Base-by-base conservation (phyloP, 1,140 invertebrate species). In the Zaprionus nigranus region DNA sequence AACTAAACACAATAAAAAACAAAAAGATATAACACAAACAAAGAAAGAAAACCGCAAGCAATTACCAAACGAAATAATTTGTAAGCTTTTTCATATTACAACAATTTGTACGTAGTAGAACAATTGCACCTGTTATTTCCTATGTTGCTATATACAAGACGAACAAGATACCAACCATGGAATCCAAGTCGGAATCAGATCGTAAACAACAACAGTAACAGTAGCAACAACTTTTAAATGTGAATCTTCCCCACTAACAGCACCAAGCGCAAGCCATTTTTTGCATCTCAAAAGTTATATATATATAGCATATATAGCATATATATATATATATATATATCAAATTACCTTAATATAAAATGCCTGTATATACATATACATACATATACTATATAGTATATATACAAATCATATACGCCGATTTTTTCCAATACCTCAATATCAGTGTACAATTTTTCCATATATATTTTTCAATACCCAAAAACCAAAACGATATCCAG, bases 391-490 rank as follows among this genome's bases (percentile, higher is more conserved):
- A 59, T 28, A 61, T 63, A 78, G 40, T 72, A 85, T 63, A 67
- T 62, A 63, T 68, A 66, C 63, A 79, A 67, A 68, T 80, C 64
- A 82, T 86, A 88, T 87, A 90, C 78, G 85, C 85, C 86, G 85
- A 90, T 90, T 90, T 90, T 90, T 90, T 90, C 86, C 85, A 90
- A 90, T 90, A 90, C 85, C 85, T 90, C 85, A 90, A 90, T 90
- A 90, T 90, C 85, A 90, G 85, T 90, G 85, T 90, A 90, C 85
- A 90, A 90, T 90, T 90, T 90, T 90, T 90, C 86, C 85, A 90
- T 90, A 90, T 85, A 90, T 90, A 90, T 84, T 90, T 88, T 90
- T 90, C 15, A 78, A 78, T 64, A 69, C 62, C 63, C 63, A 58
- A 67, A 36, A 58, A 43, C 66, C 66, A 77, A 75, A 66, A 51